Percentiles rank a stretch among this genome's conserved stretches.
Evolutionary conservation across 2,113 vertebrate species (phyloP).

Genomic region (Dunckerocampus dactyliophorus): DNA sequence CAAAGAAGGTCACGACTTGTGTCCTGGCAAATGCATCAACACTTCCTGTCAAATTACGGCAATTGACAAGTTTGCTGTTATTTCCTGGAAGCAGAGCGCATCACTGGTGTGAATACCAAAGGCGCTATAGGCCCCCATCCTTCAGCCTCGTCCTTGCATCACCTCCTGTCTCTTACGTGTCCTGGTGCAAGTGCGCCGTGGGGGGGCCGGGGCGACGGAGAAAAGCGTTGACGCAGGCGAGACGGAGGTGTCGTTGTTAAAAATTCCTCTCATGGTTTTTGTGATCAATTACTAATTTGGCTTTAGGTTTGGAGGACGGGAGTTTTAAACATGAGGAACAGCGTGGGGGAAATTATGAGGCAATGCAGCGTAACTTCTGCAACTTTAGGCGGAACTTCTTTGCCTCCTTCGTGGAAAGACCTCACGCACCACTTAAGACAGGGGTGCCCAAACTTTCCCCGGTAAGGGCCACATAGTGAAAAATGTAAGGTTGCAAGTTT

Average conservation of each 20-base stretch:
- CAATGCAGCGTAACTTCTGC: constrained; percentile 46
- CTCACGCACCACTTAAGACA: neutral
- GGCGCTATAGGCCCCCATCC: too few species aligned
- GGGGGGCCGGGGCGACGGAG: neutral
- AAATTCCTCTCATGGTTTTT: constrained; percentile 36
- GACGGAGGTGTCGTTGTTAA: constrained; percentile 11
- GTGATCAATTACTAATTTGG: constrained; percentile 56
- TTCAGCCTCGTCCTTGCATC: constrained; percentile 1
- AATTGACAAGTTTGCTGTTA: too few species aligned
- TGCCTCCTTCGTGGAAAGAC: neutral
- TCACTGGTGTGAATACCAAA: too few species aligned
- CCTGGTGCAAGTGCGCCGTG: neutral
- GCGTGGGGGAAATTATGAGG: constrained; percentile 49
- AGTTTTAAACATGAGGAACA: constrained; percentile 60
- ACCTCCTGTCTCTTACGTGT: neutral
- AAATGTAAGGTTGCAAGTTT: too few species aligned
- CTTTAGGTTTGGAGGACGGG: constrained; percentile 18
- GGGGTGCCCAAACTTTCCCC: too few species aligned
- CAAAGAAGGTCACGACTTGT: too few species aligned
- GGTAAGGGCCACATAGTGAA: too few species aligned
- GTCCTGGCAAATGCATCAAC: too few species aligned
- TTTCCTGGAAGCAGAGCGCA: too few species aligned
- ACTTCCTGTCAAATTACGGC: too few species aligned
- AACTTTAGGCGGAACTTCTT: constrained; percentile 1
- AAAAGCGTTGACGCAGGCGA: constrained; percentile 9